Evolutionary conservation across 1,140 invertebrate species (phyloP), one percentile per base, ranked within the genome.

Genomic region (Calliphora vicina): DNA sequence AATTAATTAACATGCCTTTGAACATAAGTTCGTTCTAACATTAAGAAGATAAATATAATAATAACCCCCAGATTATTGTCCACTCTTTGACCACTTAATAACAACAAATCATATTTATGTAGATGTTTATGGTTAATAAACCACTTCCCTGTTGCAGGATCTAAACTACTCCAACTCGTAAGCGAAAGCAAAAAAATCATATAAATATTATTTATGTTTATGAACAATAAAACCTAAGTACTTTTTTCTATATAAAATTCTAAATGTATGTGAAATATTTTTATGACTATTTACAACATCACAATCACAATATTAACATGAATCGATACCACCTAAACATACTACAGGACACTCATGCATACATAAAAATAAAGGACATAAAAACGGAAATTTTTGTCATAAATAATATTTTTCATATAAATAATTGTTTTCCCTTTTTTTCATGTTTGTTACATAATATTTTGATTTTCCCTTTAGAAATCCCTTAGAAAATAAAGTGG

Each of bases 351-450:
- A 57, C 35, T 57, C 45, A 57, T 67, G n/a, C 17, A 25, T 23
- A 67, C 61, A 25, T 20, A 5, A 25, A 67, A 10, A 67, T 23
- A 67, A 10, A 67, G 9, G 6, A 23, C 20, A 78, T 78, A 78
- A 78, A 78, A 43, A 78, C 42, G 74, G 74, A 78, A 43, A 78
- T 43, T 20, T 45, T 9, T 45, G 74, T 78, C 74, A 89, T 89
- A 89, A 89, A 89, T 89, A 89, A 88, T 89, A 89, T 88, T 88
- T 86, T 86, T 82, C 20, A 83, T 81, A 88, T 88, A 89, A 89
- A 89, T 89, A 89, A 89, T 89, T 89, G 87, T 81, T 89, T 89
- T 87, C 88, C 85, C 82, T 50, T 50, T 50, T 50, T 12, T 17
- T 50, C 35, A n/a, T n/a, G n/a, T 35, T 0, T 86, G 6, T 25